These are phyloP conservation scores for Oxyura jamaicensis DNA, from an alignment of 2,113 vertebrate species.

Conservation along the genomic window DNA sequence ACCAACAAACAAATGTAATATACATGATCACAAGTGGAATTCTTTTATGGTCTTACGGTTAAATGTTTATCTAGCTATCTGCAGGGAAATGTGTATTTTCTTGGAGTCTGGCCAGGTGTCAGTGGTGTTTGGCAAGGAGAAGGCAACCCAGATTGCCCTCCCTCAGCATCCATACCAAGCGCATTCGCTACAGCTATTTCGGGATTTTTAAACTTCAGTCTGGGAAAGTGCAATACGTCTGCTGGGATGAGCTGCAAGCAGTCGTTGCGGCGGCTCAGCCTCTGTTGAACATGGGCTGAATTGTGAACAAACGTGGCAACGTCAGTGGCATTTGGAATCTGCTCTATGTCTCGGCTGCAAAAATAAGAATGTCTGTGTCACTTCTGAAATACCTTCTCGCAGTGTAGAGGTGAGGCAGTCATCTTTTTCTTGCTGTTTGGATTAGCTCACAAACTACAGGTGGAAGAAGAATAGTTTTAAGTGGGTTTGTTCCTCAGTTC, in stretches of 20 bases:
- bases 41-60: neutral
- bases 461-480: neutral
- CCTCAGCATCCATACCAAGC: neutral
- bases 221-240: neutral
- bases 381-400: neutral
- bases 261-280: neutral
- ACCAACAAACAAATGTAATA: neutral
- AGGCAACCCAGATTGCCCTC: conserved; percentile 35
- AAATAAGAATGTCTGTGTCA: neutral
- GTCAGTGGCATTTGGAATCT: neutral
- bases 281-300: neutral
- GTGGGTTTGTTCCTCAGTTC: neutral
- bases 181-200: neutral
- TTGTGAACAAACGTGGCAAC: accelerated
- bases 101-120: conserved; percentile 46
- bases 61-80: neutral
- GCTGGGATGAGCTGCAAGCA: neutral
- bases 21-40: neutral
- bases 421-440: neutral
- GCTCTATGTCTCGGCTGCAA: neutral
- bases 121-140: conserved; percentile 7
- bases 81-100: neutral
- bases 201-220: conserved; percentile 33
- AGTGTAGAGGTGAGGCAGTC: neutral
- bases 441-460: neutral